Evolutionary conservation across 2,888 invertebrate genomes (phyloP).

Genomic region (Lampropteryx suffumata): DNA sequence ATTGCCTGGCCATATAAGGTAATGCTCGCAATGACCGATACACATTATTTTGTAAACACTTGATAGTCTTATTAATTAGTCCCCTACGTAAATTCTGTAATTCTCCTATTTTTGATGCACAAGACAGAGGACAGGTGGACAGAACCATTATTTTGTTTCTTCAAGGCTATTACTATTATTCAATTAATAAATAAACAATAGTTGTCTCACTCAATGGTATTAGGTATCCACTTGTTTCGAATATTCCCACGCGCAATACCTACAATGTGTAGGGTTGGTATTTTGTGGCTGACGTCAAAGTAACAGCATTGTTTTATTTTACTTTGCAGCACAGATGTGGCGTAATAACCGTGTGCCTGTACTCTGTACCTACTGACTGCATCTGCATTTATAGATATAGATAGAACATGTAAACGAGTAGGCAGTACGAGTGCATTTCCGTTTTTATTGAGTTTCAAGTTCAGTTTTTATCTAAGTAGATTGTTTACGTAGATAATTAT

Average conservation of each 20-base stretch:
- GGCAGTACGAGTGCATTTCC: conserved; percentile 30
- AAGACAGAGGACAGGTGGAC: too few species aligned
- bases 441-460: conserved; percentile 17
- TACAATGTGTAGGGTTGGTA: conserved; percentile 52
- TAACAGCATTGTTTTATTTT: conserved; percentile 54
- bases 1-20: conserved; percentile 53
- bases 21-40: conserved; percentile 38
- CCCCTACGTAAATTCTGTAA: too few species aligned
- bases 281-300: conserved; percentile 53
- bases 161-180: conserved; percentile 14
- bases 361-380: conserved; percentile 3
- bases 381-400: conserved; percentile 32
- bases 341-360: conserved; percentile 33
- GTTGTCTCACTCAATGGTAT: conserved; percentile 19
- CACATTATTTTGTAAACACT: conserved; percentile 27
- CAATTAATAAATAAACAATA: conserved; percentile 25
- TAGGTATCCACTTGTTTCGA: conserved; percentile 31
- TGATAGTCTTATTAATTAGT: background rate
- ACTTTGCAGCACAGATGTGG: conserved; percentile 51
- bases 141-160: background rate
- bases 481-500: too few species aligned
- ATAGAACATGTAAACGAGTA: too few species aligned
- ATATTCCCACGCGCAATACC: conserved; percentile 59
- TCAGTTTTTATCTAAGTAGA: background rate
- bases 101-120: too few species aligned